Evolutionary conservation across 2,113 vertebrate genomes (phyloP).

Genomic region (Pelmatolapia mariae): DNA sequence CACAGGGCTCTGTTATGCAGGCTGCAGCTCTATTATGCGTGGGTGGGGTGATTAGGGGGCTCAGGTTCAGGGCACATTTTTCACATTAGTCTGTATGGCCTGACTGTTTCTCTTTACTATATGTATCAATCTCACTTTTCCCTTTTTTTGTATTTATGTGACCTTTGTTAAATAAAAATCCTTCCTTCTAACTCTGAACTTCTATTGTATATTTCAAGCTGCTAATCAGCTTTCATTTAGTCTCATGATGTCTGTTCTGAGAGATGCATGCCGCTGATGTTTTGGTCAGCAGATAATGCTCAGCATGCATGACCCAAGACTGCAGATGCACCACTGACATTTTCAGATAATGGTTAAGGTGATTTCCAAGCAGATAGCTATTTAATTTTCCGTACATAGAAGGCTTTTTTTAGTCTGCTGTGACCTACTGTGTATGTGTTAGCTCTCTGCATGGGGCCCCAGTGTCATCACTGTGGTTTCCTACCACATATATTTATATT

Average conservation of each 20-base stretch:
- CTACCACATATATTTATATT: not conserved
- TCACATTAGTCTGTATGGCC: conserved; percentile 47
- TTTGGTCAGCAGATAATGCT: not conserved
- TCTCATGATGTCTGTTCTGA: not conserved
- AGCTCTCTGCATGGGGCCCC: not conserved
- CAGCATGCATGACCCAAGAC: not conserved
- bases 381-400: not conserved
- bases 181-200: not conserved
- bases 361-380: not conserved
- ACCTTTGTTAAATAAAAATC: not conserved
- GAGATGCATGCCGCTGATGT: not conserved
- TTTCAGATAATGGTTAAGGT: not conserved
- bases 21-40: conserved; percentile 60
- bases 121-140: not conserved
- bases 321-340: not conserved
- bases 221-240: not conserved
- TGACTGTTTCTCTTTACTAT: conserved; percentile 21
- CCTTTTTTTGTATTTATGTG: not conserved
- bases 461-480: conserved; percentile 11
- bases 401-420: not conserved
- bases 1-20: conserved; percentile 56
- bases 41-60: conserved; percentile 53
- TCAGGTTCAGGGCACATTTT: conserved; percentile 58
- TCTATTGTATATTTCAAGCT: not conserved
- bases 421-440: not conserved